Base-by-base conservation (phyloP, 2,888 invertebrate genomes). In the Beris morrisii region DNA sequence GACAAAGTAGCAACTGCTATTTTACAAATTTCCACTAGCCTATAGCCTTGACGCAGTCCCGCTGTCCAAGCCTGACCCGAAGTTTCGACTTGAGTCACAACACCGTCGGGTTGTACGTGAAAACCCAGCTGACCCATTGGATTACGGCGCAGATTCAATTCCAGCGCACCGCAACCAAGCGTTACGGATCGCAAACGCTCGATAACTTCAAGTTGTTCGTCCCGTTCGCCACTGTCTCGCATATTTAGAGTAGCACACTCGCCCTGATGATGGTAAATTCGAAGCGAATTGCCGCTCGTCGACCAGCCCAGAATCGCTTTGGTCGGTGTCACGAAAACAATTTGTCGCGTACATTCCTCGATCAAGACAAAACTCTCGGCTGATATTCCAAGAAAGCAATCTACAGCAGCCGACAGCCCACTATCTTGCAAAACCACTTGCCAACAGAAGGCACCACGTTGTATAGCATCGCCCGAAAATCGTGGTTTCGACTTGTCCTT, bases 181-280 rank as follows among this genome's bases (percentile, higher is more conserved):
- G 95, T 93, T 2, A 95, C 93, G 58, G 88, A 86, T 61, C 88
- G 85, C 45, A 97, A 84, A 30, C 97, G 84, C 12, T 89, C 88
- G 75, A 92, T 87, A 67, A 96, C 87, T 78, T 92, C 92, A 79
- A 88, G 84, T 67, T 88, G 79, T 72, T 88, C 88, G 72, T 88
- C 88, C 4, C 86, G 80, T 73, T 91, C 91, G 4, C 86, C 86
- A 53, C 85, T 85, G 73, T 91, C 87, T 66, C 88, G 84, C 76
- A 91, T 88, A 73, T 90, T 88, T 69, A 95, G 83, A 5, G 92
- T 89, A 72, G 95, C 87, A 78, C 94, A 93, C 82, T 97, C 97
- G 3, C 97, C 95, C 79, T 94, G 93, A 80, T 96, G 95, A 82
- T 95, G 93, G 82, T 93, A 97, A 68, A 95, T 82, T 68, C 92